Evolutionary conservation across 2,888 invertebrate genomes (phyloP).

Genomic region (Auanema sp.): DNA sequence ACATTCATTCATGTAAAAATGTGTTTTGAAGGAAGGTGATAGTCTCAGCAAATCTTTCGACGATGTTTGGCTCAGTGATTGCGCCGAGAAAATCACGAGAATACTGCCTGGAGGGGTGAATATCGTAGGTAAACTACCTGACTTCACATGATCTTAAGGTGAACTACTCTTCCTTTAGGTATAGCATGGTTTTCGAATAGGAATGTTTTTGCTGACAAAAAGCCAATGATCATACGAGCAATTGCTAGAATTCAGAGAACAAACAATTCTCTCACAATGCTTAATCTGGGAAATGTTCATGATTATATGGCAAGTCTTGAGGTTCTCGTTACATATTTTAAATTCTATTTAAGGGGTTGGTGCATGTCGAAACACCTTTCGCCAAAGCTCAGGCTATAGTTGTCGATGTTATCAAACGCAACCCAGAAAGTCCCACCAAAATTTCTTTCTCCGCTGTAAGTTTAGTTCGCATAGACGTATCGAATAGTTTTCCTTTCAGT

Average conservation of each 20-base stretch:
- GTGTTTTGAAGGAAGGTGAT: constrained; percentile 17
- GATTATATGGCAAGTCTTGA: constrained; percentile 30
- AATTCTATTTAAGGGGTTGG: constrained; percentile 26
- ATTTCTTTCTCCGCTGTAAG: constrained; percentile 26
- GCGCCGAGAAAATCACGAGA: constrained; percentile 41
- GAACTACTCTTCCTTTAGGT: constrained; percentile 21
- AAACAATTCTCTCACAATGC: constrained; percentile 36
- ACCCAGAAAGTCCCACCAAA: constrained; percentile 30
- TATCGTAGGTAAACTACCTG: constrained; percentile 29
- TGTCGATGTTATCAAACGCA: constrained; percentile 33
- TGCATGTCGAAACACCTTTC: constrained; percentile 39
- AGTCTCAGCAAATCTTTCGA: constrained; percentile 28
- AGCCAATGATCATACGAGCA: constrained; percentile 27
- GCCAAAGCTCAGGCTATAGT: constrained; percentile 31
- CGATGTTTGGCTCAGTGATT: constrained; percentile 44
- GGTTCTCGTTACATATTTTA: constrained; percentile 4
- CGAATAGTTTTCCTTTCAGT: constrained; percentile 13
- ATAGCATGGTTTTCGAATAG: constrained; percentile 43
- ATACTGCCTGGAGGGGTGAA: constrained; percentile 46
- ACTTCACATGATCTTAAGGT: not conserved
- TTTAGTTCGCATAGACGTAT: not conserved
- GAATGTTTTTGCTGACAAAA: constrained; percentile 29
- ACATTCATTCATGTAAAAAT: not conserved
- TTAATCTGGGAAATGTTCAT: constrained; percentile 29
- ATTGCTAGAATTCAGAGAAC: constrained; percentile 36